phyloP scores from a whole-genome alignment of 2,888 invertebrate genomes.

The Belgica antarctica region DNA sequence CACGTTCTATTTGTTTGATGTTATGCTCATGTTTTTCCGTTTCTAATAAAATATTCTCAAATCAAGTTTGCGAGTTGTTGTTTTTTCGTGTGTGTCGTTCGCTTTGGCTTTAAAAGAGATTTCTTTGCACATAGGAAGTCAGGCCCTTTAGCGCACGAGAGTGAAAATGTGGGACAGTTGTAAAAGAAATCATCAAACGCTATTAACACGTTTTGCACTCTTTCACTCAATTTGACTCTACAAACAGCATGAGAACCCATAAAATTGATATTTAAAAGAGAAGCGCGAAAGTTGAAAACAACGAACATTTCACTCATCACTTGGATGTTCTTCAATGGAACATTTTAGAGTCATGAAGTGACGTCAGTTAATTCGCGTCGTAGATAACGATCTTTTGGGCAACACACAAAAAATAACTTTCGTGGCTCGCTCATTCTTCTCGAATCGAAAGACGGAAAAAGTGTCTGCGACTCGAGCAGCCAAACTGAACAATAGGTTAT shows the following conservation, averaged over 20 bases:
- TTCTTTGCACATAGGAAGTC: constrained; percentile 21
- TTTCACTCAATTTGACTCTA: neutral
- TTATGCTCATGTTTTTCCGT: constrained; percentile 41
- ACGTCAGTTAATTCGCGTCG: constrained; percentile 7
- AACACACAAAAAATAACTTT: constrained; percentile 8
- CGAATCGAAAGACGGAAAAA: no score
- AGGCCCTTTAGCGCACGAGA: constrained; percentile 1
- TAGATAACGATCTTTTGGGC: neutral
- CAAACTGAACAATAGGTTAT: neutral
- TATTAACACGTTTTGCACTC: constrained; percentile 3
- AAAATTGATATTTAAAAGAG: neutral
- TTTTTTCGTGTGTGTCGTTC: no score
- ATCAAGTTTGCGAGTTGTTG: neutral
- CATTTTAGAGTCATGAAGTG: constrained; percentile 10
- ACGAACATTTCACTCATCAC: constrained; percentile 16
- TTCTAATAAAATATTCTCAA: constrained; percentile 28
- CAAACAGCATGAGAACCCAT: neutral
- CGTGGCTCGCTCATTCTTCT: neutral
- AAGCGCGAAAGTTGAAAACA: neutral
- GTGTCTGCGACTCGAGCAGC: neutral
- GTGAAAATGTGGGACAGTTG: constrained; percentile 15
- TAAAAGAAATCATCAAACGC: constrained; percentile 15
- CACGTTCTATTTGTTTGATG: constrained; percentile 31
- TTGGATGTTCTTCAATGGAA: constrained; percentile 20
- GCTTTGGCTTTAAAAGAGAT: neutral